Base-by-base conservation (phyloP, 2,888 invertebrate genomes). In the Ashinkailepas kermadecensis region DNA sequence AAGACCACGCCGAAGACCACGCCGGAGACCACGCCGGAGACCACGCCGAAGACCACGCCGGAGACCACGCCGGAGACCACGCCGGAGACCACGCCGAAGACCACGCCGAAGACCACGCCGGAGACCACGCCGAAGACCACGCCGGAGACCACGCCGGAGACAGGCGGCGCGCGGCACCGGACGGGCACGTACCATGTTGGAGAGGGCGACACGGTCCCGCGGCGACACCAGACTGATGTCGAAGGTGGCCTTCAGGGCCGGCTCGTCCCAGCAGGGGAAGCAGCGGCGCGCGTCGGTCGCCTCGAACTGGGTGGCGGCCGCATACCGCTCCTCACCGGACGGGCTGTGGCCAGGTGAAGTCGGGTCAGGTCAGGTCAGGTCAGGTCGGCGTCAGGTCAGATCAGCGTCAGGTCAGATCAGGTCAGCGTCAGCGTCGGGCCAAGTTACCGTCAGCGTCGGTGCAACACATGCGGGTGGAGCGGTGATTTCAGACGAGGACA, bases 191-290 rank as follows among this genome's bases (percentile, higher is more conserved):
- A 85, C 89, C 97, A 97, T 99, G 88, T 99, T 99, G 56, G 97
- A 97, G 81, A 99, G 90, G 59, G 96, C 96, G 11, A 95, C 93
- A 84, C 93, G 90, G 86, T 93, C 92, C 82, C 91, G 90, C 57
- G 95, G 95, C 81, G 96, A 95, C 83, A 92, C 90, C 23, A 99
- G 88, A 0, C 92, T 92, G 84, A 99, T 93, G 87, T 96, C 94
- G 88, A 98, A 99, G 2, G 95, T 96, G 1, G 98, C 95, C 88
- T 99, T 99, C 83, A 95, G 92, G 18, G 96, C 95, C 13, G 98
- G 99, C 88, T 99, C 99, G 88, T 99, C 98, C 96, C 96, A 99
- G 88, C 97, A 98, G 7, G 98, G 98, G 86, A 99, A 98, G 86
- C 96, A 95, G 85, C 94, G 90, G 82, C 98, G 91, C 11, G 98